Evolutionary conservation across 2,113 vertebrate genomes (phyloP), one percentile per base, ranked within the genome.

Genomic region (Ardeotis arabs): DNA sequence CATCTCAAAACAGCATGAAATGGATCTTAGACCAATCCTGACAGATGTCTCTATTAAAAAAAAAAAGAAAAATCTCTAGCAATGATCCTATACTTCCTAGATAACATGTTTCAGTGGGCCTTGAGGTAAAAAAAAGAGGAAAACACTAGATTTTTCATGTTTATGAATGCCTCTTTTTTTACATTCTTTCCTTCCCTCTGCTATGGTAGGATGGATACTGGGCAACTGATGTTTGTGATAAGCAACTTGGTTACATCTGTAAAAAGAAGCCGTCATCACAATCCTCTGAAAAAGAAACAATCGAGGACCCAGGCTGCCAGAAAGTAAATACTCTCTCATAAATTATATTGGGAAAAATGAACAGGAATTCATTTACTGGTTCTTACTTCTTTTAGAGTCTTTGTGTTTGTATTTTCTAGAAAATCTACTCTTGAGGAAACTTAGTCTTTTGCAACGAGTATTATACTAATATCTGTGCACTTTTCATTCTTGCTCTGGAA

Each of bases 191-290:
- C 25, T 75, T 90, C 24, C 73, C 20, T 16, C 9, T 96, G 29
- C 27, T 86, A 3, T 63, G 83, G 33, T 83, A 99, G 99, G 98
- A 98, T 63, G 99, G 98, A 22, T 98, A 96, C 56, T 99, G 99
- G 99, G 97, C 98, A n/a, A 99, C 98, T 81, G 89, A 98, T 59
- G 79, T 97, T 82, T 99, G 99, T 88, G 98, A 99, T 87, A 98
- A 95, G 55, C 79, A 97, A 18, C 95, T 95, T 76, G 98, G 98
- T 23, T 99, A 99, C 84, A 97, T 99, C 64, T 99, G 99, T 93
- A 99, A 99, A 97, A 99, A 98, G 94, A 98, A 98, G 63, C 97
- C 98, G 29, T 98, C 96, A 44, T 78, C 77, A 31, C 95, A 93
- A 19, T 91, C 83, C 58, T 74, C 95, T 59, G 98, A 94, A 29